Evolutionary conservation across 1,140 invertebrate species (phyloP).

Genomic region (Bombus difficillimus): DNA sequence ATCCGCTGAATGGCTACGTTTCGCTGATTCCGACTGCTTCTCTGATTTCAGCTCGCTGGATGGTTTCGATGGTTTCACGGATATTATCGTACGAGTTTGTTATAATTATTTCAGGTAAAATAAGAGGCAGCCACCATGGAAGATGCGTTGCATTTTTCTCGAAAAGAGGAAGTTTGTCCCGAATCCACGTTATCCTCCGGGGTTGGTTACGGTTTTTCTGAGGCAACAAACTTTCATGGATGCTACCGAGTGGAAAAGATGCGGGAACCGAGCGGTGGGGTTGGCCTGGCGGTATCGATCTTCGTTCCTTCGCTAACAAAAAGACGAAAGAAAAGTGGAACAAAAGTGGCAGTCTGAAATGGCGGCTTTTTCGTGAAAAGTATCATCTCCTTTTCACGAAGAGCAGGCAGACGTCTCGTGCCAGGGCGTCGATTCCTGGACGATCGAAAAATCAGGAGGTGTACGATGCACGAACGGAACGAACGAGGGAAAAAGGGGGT

Average conservation of each 20-base stretch:
- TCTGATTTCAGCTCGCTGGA: not conserved
- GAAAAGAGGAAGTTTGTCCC: not conserved
- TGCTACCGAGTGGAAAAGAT: conserved; percentile 30
- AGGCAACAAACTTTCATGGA: not conserved
- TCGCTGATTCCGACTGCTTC: not conserved
- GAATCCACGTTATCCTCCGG: not conserved
- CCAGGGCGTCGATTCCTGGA: not conserved
- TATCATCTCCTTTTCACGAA: conserved; percentile 47
- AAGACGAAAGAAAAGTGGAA: conserved; percentile 59
- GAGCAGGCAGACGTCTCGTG: not conserved
- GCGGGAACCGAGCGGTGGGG: conserved; percentile 5
- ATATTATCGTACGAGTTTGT: not conserved
- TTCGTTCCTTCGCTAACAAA: conserved; percentile 40
- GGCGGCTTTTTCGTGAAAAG: conserved; percentile 50
- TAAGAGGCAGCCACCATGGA: not conserved
- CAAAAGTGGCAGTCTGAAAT: conserved; percentile 60
- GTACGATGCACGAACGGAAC: not conserved
- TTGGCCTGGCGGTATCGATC: conserved; percentile 50
- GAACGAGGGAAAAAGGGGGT: not conserved
- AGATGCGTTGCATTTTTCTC: not conserved
- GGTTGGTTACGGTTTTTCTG: not conserved
- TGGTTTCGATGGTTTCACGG: not conserved
- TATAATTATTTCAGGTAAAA: not conserved
- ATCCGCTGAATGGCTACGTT: not conserved
- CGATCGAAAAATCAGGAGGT: conserved; percentile 22